Evolutionary conservation across 2,888 invertebrate genomes (phyloP).

Genomic region (Andricus quercusramuli): DNA sequence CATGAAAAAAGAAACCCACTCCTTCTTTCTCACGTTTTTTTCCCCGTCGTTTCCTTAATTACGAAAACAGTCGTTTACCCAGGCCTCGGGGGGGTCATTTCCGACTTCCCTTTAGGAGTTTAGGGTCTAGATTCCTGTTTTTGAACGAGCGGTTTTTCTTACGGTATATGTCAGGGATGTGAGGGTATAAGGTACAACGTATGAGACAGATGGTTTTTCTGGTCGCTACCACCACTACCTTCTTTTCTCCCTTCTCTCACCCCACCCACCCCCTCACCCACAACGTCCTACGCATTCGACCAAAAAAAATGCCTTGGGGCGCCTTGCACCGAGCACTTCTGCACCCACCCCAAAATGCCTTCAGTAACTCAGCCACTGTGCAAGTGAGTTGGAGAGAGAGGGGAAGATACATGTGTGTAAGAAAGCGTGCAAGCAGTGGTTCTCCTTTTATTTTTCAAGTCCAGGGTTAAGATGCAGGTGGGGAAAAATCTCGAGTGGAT

Average conservation of each 20-base stretch:
- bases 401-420: conserved; percentile 19
- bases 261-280: conserved; percentile 41
- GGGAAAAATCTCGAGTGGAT: neutral
- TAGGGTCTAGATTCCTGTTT: conserved; percentile 64
- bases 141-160: conserved; percentile 61
- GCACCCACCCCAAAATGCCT: conserved; percentile 44
- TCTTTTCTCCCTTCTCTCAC: conserved; percentile 46
- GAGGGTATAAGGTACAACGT: conserved; percentile 65
- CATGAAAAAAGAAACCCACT: too few relatives aligned
- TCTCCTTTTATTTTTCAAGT: conserved; percentile 12
- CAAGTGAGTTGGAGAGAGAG: conserved; percentile 14
- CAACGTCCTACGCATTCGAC: conserved; percentile 39
- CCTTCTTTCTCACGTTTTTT: conserved; percentile 44
- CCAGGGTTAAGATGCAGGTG: conserved; percentile 33
- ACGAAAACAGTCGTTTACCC: conserved; percentile 66
- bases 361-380: conserved; percentile 22
- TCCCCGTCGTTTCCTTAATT: conserved; percentile 61
- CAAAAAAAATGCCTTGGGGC: conserved; percentile 38
- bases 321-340: conserved; percentile 39
- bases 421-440: conserved; percentile 31
- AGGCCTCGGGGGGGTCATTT: conserved; percentile 58
- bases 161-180: conserved; percentile 56
- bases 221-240: conserved; percentile 35
- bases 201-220: conserved; percentile 74
- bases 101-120: conserved; percentile 60